Evolutionary conservation across 2,113 vertebrate genomes (phyloP).

Genomic region (Varanus komodoensis): DNA sequence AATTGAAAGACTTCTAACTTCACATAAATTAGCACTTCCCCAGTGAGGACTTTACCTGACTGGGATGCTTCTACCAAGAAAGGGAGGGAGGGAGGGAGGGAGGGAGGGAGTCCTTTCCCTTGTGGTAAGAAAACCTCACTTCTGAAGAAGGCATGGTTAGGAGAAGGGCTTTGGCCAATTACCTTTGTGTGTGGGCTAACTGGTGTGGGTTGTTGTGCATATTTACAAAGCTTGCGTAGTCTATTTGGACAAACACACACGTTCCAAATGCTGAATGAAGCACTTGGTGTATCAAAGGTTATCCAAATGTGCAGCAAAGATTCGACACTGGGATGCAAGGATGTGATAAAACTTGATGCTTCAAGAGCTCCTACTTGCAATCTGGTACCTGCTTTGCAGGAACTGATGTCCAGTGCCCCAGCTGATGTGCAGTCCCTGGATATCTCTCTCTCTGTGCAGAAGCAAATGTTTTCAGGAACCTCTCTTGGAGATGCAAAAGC

Average conservation of each 20-base stretch:
- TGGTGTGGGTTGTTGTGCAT: not conserved
- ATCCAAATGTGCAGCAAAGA: not conserved
- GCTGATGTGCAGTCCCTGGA: conserved; percentile 84
- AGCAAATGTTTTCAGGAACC: conserved; percentile 89
- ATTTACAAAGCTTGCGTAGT: not conserved
- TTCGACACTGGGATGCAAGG: not conserved
- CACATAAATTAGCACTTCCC: no score
- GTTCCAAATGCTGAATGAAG: not conserved
- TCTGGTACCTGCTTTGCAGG: conserved; percentile 81
- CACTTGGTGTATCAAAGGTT: not conserved
- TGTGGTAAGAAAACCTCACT: not conserved
- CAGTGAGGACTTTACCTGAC: no score
- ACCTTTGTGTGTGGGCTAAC: not conserved
- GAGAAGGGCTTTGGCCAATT: not conserved
- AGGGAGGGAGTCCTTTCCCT: not conserved
- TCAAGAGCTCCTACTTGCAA: not conserved
- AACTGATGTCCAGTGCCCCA: conserved; percentile 85
- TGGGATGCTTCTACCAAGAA: no score
- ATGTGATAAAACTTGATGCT: not conserved
- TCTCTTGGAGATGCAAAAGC: conserved; percentile 83
- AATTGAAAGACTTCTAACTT: no score
- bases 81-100: no score
- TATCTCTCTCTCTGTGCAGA: conserved; percentile 73
- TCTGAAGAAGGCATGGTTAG: not conserved
- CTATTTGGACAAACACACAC: not conserved